A percentile compares a stretch with the other conserved stretches of the same genome.
phyloP scores from a whole-genome alignment of 2,113 vertebrate genomes.

The Carassius gibelio region DNA sequence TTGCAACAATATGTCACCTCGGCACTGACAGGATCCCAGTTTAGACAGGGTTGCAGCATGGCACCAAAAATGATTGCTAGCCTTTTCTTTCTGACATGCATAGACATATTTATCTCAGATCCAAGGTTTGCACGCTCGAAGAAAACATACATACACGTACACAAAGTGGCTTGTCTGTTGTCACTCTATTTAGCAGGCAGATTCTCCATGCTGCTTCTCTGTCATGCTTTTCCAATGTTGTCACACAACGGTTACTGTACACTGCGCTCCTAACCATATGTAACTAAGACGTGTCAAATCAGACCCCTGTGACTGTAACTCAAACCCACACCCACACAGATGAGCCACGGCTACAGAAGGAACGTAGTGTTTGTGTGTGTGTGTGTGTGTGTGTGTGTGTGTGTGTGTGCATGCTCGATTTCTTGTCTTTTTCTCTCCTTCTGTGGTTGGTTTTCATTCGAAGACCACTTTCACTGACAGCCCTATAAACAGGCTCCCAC shows the following conservation, averaged over 20 bases:
- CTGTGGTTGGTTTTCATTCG: constrained; percentile 22
- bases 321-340: constrained; percentile 39
- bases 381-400: not conserved
- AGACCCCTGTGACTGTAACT: constrained; percentile 41
- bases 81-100: constrained; percentile 24
- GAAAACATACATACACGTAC: constrained; percentile 34
- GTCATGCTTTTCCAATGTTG: constrained; percentile 31
- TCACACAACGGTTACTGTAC: constrained; percentile 36
- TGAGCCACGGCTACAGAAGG: not conserved
- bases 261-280: constrained; percentile 45
- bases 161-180: constrained; percentile 43
- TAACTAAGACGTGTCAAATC: constrained; percentile 50
- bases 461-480: constrained; percentile 23
- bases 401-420: not conserved
- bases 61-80: not conserved
- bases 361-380: constrained; percentile 4
- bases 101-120: constrained; percentile 14
- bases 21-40: not conserved
- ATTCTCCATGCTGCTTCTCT: constrained; percentile 36
- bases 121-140: constrained; percentile 28
- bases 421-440: constrained; percentile 23
- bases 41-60: constrained; percentile 26
- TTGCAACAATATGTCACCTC: constrained; percentile 5
- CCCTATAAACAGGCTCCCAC: constrained; percentile 18
- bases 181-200: constrained; percentile 50